Base-by-base conservation (phyloP, 2,113 vertebrate species). In the Pelodiscus sinensis region DNA sequence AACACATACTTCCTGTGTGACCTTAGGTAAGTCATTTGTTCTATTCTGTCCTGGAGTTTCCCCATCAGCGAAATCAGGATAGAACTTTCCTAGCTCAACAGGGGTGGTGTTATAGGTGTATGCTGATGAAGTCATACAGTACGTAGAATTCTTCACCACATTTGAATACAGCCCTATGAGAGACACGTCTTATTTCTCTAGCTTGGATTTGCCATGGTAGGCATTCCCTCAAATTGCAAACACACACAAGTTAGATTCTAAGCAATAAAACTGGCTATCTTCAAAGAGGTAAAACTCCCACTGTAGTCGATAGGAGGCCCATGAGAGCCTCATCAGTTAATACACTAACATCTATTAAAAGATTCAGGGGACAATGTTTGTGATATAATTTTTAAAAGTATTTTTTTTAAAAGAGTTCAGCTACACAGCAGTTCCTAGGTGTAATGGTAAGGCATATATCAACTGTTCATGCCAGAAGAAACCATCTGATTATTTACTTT, bases 241-340 rank as follows among this genome's bases (percentile, higher is more conserved):
- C 87, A 77, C 54, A 82, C 21, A 77, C n/a, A 68, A 68, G 68
- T 89, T 84, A 80, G 82, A 94, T 6, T 31, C 24, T 89, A 87
- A 92, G 60, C 81, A 85, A 58, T 38, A 81, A 38, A 87, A 8
- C 54, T 75, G 38, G 1, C 14, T n/a, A 35, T 22, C 9, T 21
- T 88, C 0, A 0, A 4, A 38, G 29, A 83, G 73, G 57, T 58
- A 93, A 85, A 87, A 29, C 6, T 82, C 15, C 38, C 15, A 22
- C 85, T 44, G 38, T 21, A 77, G 22, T 27, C 38, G 38, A 50
- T 6, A 12, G 12, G 12, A 77, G 38, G 38, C 10, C 38, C 92
- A 60, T 22, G 85, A 85, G 93, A 89, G 44, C 31, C 82, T 19
- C 18, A 62, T 44, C 55, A 86, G 16, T 84, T 75, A 87, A 92